These are phyloP conservation scores for Synergus itoensis DNA, from an alignment of 2,888 invertebrate species.

Conservation along the genomic window DNA sequence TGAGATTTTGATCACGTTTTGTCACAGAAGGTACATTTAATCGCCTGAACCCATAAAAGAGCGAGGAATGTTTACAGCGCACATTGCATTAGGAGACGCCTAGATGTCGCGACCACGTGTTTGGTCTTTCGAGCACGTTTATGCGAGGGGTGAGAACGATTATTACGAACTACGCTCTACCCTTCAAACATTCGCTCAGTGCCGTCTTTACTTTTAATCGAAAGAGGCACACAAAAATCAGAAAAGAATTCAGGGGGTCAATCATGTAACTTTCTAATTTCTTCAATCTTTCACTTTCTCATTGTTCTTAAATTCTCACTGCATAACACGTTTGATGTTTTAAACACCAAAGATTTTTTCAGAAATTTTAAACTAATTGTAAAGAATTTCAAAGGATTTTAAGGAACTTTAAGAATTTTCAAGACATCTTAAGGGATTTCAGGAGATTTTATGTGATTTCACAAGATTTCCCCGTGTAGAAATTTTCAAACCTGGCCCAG, in stretches of 20 bases:
- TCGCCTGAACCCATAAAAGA: slow-evolving; percentile 44
- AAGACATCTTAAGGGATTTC: no score
- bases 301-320: no score
- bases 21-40: slow-evolving; percentile 25
- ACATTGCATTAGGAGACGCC: slow-evolving; percentile 20
- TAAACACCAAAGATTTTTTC: no score
- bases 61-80: slow-evolving; percentile 9
- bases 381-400: no score
- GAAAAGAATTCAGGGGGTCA: not conserved
- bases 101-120: slow-evolving; percentile 54
- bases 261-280: not conserved
- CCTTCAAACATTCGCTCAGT: slow-evolving; percentile 38
- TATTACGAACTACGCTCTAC: slow-evolving; percentile 54
- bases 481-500: no score
- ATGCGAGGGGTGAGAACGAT: slow-evolving; percentile 49
- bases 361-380: no score
- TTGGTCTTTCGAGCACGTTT: slow-evolving; percentile 63
- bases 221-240: slow-evolving; percentile 2
- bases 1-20: not conserved
- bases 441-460: no score
- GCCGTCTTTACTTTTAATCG: slow-evolving; percentile 15
- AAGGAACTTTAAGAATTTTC: no score
- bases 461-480: no score
- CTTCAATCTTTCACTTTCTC: no score
- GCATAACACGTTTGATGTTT: no score